Conservation (phyloP, 2,797 vertebrate species). For the Trichosurus vulpecula region DNA sequence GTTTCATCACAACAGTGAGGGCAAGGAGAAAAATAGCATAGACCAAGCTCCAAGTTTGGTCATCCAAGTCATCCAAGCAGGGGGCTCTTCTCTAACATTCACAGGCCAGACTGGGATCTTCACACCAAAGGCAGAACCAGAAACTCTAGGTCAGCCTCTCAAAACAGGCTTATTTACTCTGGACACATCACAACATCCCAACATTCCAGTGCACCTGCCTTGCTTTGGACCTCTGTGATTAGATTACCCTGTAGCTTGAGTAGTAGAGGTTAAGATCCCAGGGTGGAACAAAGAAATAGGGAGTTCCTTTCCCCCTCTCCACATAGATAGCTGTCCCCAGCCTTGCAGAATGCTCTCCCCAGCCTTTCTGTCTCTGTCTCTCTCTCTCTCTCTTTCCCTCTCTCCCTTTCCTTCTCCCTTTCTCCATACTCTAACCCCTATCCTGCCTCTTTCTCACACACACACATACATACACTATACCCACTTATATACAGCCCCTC, state of each 20-base stretch:
- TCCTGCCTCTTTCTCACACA: not conserved
- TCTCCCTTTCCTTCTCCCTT: not conserved
- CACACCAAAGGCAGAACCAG: not conserved
- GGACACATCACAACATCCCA: not conserved
- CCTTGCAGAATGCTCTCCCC: not conserved
- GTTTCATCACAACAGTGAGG: not conserved
- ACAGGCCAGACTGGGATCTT: not conserved
- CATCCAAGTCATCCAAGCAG: not conserved
- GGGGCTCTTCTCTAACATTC: not conserved
- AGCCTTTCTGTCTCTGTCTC: not conserved
- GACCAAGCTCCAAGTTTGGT: not conserved
- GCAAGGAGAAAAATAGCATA: not conserved
- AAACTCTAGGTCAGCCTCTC: not conserved
- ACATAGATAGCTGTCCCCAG: not conserved
- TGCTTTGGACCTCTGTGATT: not conserved
- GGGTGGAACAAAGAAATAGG: not conserved
- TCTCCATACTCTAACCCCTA: too few species aligned
- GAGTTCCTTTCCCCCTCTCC: not conserved
- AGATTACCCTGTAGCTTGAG: not conserved
- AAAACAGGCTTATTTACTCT: not conserved
- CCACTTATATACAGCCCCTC: too few species aligned
- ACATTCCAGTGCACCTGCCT: not conserved
- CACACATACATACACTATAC: not conserved
- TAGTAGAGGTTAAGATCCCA: not conserved
- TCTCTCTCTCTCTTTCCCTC: too few species aligned